Conservation (phyloP, 2,888 invertebrate species). For the Drosophila fungiperda region DNA sequence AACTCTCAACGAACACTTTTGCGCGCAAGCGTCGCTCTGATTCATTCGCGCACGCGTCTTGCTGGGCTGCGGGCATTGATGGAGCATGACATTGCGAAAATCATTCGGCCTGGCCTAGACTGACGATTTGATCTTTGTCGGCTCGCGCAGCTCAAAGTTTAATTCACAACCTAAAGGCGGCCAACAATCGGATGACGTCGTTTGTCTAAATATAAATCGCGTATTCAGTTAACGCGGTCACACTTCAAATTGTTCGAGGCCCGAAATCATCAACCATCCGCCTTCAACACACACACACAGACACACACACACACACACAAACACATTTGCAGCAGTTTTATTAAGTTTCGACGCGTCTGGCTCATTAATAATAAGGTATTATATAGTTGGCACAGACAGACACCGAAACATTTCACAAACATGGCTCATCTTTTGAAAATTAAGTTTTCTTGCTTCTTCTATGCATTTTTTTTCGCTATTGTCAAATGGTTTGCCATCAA, state of each 20-base stretch:
- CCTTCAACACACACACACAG: conserved; percentile 30
- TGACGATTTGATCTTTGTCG: conserved; percentile 49
- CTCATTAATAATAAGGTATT: conserved; percentile 58
- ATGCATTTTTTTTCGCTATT: conserved; percentile 42
- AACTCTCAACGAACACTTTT: background rate
- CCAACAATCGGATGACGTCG: conserved; percentile 69
- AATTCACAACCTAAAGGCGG: conserved; percentile 55
- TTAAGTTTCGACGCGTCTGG: conserved; percentile 15
- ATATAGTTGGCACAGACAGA: conserved; percentile 53
- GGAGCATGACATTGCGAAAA: conserved; percentile 63
- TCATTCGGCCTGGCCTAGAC: conserved; percentile 22
- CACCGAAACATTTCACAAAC: conserved; percentile 31
- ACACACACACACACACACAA: background rate
- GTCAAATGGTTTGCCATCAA: conserved; percentile 56
- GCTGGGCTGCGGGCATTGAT: conserved; percentile 29
- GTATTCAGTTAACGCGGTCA: conserved; percentile 77
- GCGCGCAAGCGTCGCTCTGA: conserved; percentile 34
- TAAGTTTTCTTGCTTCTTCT: conserved; percentile 9
- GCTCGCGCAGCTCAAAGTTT: conserved; percentile 55
- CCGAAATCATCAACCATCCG: conserved; percentile 58
- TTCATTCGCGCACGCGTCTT: conserved; percentile 67
- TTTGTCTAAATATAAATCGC: conserved; percentile 73
- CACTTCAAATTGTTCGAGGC: conserved; percentile 62
- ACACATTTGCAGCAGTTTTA: conserved; percentile 20
- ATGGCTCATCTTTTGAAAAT: conserved; percentile 34